phyloP scores from a whole-genome alignment of 2,888 invertebrate species.

The Nycteola revayana region DNA sequence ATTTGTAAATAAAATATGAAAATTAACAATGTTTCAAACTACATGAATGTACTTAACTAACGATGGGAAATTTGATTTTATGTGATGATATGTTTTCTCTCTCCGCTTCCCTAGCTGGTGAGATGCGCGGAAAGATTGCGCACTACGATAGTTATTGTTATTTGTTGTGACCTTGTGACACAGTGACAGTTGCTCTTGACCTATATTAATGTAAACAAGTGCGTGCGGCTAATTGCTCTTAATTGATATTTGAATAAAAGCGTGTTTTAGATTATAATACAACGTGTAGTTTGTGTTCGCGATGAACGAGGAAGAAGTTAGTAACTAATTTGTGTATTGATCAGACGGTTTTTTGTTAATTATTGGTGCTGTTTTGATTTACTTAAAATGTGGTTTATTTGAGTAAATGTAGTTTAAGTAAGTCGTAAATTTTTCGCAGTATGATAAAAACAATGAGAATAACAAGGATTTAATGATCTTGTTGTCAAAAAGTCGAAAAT shows the following conservation, averaged over 20 bases:
- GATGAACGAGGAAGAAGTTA: constrained; percentile 8
- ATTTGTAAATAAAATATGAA: too few species aligned
- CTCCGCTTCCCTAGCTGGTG: too few species aligned
- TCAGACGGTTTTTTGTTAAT: constrained; percentile 7
- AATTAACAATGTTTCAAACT: too few species aligned
- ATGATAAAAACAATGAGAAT: constrained; percentile 9
- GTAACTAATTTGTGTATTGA: constrained; percentile 4
- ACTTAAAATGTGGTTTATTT: constrained; percentile 1
- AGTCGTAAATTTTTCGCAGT: constrained; percentile 4
- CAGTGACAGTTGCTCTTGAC: constrained; percentile 4
- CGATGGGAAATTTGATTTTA: too few species aligned
- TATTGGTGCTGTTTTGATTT: constrained; percentile 3
- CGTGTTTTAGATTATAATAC: constrained; percentile 5
- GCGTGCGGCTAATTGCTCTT: constrained; percentile 7
- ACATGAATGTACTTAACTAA: too few species aligned
- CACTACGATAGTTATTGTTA: too few species aligned
- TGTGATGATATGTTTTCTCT: too few species aligned
- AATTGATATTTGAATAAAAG: constrained; percentile 7
- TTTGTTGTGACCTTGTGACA: too few species aligned
- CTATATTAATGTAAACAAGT: constrained; percentile 8
- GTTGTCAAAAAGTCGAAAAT: constrained; percentile 10
- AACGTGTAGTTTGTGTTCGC: constrained; percentile 6
- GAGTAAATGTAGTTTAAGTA: neutral
- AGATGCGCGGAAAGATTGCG: too few species aligned
- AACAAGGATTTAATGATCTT: constrained; percentile 9